These are phyloP conservation scores for Xerus inauris DNA, from an alignment of 2,113 vertebrate genomes.

Conservation along the genomic window DNA sequence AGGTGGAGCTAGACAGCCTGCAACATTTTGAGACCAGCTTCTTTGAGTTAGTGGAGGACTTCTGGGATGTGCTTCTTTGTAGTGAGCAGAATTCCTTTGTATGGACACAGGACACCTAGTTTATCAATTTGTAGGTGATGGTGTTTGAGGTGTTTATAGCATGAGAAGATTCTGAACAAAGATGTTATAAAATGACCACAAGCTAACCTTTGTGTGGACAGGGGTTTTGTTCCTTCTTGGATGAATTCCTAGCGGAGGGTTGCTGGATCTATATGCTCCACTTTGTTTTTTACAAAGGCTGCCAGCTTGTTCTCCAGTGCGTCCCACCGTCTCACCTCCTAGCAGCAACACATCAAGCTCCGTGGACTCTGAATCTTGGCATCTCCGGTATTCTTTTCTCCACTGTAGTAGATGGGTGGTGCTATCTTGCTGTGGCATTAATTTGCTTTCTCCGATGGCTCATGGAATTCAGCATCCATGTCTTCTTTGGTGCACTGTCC, in stretches of 20 bases:
- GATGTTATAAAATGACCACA: background rate
- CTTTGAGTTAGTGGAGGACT: too few relatives aligned
- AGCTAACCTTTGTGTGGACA: background rate
- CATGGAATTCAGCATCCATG: fast-evolving
- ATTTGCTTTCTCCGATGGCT: background rate
- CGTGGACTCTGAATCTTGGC: fast-evolving
- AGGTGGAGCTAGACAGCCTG: background rate
- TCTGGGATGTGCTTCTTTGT: background rate
- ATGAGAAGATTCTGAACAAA: background rate
- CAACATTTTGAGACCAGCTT: too few relatives aligned
- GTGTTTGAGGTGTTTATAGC: background rate
- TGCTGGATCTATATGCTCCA: background rate
- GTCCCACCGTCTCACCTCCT: too few relatives aligned
- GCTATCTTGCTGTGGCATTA: background rate
- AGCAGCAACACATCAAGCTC: too few relatives aligned
- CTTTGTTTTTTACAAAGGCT: background rate
- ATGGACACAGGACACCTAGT: too few relatives aligned
- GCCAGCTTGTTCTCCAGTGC: background rate
- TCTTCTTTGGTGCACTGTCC: background rate
- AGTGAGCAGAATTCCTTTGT: background rate
- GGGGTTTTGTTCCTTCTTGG: background rate
- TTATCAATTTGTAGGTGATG: too few relatives aligned
- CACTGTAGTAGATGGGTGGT: background rate
- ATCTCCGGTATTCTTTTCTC: too few relatives aligned
- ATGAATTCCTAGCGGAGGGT: background rate